A percentile compares a stretch with the other conserved stretches of the same genome.
Evolutionary conservation across 2,113 vertebrate species (phyloP).

Genomic region (Lonchura striata): DNA sequence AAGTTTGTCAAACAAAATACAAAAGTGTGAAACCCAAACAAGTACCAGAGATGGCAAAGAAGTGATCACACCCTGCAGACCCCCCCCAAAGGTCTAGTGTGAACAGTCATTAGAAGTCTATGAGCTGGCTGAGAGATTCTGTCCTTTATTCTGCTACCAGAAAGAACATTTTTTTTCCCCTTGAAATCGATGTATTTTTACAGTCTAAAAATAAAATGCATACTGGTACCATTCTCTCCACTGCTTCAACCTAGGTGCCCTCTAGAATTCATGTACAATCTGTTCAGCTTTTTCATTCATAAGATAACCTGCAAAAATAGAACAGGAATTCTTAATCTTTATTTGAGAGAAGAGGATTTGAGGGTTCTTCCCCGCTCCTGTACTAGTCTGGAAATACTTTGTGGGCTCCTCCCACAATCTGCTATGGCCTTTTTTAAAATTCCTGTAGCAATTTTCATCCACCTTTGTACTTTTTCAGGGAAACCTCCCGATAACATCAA

Average conservation of each 20-base stretch:
- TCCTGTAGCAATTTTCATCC: background rate
- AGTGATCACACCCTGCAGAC: background rate
- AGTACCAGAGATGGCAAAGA: background rate
- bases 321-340: conserved; percentile 36
- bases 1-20: background rate
- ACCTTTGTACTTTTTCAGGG: background rate
- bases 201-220: conserved; percentile 81
- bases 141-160: conserved; percentile 67
- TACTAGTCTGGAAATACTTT: background rate
- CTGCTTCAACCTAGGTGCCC: conserved; percentile 50
- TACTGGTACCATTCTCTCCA: conserved; percentile 45
- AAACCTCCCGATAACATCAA: background rate
- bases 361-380: background rate
- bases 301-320: conserved; percentile 50
- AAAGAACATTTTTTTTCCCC: background rate
- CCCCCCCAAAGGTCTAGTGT: background rate
- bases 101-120: background rate
- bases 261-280: conserved; percentile 47
- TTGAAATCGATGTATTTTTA: conserved; percentile 75
- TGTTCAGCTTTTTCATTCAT: conserved; percentile 53
- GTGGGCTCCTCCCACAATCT: background rate
- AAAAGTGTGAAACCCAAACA: background rate
- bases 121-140: conserved; percentile 20
- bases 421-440: background rate
- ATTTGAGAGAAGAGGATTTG: background rate